phyloP scores from a whole-genome alignment of 2,797 vertebrate genomes.

The Pseudomugil gertrudae region DNA sequence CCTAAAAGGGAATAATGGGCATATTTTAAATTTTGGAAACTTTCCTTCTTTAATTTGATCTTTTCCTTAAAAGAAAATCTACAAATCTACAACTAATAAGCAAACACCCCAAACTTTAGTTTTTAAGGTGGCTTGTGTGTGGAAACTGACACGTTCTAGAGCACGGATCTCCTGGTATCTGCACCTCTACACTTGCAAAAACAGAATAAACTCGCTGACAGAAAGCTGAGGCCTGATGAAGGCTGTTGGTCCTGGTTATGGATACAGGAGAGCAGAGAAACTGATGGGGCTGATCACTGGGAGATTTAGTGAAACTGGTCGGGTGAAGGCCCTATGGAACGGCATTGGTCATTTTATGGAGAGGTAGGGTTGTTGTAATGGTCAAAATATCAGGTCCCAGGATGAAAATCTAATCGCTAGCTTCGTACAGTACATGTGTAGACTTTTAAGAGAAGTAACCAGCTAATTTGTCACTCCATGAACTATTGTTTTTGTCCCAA shows the following conservation, averaged over 20 bases:
- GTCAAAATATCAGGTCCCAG: constrained; percentile 62
- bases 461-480: constrained; percentile 8
- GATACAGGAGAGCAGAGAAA: constrained; percentile 10
- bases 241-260: constrained; percentile 49
- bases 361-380: constrained; percentile 82
- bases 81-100: constrained; percentile 32
- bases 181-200: constrained; percentile 37
- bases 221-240: constrained; percentile 63
- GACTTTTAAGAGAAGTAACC: constrained; percentile 9
- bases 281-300: constrained; percentile 16
- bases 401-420: constrained; percentile 23
- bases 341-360: constrained; percentile 59
- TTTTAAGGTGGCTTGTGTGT: constrained; percentile 19
- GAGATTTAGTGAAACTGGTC: constrained; percentile 30
- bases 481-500: constrained; percentile 13
- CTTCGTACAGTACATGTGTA: constrained; percentile 37
- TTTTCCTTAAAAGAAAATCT: constrained; percentile 29
- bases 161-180: constrained; percentile 24
- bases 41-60: constrained; percentile 36
- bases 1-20: background rate
- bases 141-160: constrained; percentile 13
- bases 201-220: constrained; percentile 32
- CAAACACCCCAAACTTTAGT: background rate
- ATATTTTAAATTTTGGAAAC: background rate
- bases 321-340: constrained; percentile 24